These are phyloP conservation scores for Mythimna vitellina DNA, from an alignment of 2,888 invertebrate species.

Conservation along the genomic window DNA sequence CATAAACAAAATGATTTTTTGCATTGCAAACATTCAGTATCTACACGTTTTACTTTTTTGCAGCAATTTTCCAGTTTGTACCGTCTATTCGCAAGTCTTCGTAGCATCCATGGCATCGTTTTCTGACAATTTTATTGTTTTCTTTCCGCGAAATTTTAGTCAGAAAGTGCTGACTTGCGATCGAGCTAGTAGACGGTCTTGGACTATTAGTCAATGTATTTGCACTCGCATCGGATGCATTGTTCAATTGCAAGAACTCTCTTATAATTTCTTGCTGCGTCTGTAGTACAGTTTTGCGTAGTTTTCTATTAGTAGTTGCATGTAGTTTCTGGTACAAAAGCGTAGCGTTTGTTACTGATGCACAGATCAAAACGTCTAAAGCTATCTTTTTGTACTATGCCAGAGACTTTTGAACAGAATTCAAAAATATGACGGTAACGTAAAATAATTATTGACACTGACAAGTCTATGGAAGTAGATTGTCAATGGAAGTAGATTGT, in stretches of 20 bases:
- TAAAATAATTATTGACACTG: constrained; percentile 29
- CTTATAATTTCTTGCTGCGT: constrained; percentile 46
- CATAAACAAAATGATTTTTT: constrained; percentile 54
- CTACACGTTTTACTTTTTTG: constrained; percentile 53
- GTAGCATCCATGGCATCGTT: constrained; percentile 55
- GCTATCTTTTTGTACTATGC: constrained; percentile 59
- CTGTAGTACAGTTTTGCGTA: constrained; percentile 35
- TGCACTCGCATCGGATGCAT: constrained; percentile 44
- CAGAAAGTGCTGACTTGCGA: constrained; percentile 45
- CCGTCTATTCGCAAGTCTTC: constrained; percentile 48
- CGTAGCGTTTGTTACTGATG: constrained; percentile 51
- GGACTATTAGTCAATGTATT: constrained; percentile 50
- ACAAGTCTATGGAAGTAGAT: constrained; percentile 26
- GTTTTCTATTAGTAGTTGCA: constrained; percentile 38
- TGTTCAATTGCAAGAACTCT: constrained; percentile 47
- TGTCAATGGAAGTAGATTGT: constrained; percentile 15
- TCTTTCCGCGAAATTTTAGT: constrained; percentile 49
- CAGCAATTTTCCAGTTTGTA: constrained; percentile 44
- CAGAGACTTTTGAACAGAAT: constrained; percentile 39
- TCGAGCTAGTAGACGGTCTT: constrained; percentile 54
- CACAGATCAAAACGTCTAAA: constrained; percentile 54
- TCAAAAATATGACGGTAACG: constrained; percentile 25
- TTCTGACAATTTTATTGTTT: constrained; percentile 53
- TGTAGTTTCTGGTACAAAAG: constrained; percentile 56
- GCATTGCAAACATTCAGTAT: constrained; percentile 58